Conservation (phyloP, 2,888 invertebrate genomes). For the Gymnosoma rotundatum region DNA sequence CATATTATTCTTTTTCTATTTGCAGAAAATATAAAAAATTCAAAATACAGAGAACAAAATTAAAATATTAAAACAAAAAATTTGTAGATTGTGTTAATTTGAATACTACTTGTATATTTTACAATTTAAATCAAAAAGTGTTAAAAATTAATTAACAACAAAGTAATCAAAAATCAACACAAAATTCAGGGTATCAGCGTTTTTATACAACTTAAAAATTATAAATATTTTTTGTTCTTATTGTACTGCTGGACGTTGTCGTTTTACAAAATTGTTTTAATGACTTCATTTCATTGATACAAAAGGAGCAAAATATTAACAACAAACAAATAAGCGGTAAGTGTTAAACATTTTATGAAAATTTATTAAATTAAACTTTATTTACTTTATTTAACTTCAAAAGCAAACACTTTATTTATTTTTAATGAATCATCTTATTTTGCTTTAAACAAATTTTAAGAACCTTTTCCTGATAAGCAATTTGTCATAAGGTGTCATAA, state of each 20-base stretch:
- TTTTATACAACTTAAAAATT: constrained; percentile 4
- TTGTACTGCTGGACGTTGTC: neutral
- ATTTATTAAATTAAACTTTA: too few relatives aligned
- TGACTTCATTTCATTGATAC: constrained; percentile 13
- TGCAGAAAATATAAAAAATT: too few relatives aligned
- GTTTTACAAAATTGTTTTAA: constrained; percentile 41
- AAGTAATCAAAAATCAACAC: neutral
- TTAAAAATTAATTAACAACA: constrained; percentile 30
- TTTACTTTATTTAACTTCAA: too few relatives aligned
- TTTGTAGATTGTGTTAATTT: too few relatives aligned
- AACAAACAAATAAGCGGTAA: constrained; percentile 15
- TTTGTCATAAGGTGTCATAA: too few relatives aligned
- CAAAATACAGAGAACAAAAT: too few relatives aligned
- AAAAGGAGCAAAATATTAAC: neutral
- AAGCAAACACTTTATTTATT: too few relatives aligned
- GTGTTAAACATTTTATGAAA: neutral
- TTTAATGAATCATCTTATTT: neutral
- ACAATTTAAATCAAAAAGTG: constrained; percentile 37
- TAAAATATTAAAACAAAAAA: too few relatives aligned
- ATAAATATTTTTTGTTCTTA: neutral
- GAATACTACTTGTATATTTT: too few relatives aligned
- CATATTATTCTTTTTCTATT: neutral
- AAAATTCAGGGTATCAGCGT: constrained; percentile 40
- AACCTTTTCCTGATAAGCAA: too few relatives aligned
- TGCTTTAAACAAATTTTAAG: neutral